Evolutionary conservation across 1,140 invertebrate species (phyloP), one percentile per base, ranked within the genome.

Genomic region (Eumaeus atala): DNA sequence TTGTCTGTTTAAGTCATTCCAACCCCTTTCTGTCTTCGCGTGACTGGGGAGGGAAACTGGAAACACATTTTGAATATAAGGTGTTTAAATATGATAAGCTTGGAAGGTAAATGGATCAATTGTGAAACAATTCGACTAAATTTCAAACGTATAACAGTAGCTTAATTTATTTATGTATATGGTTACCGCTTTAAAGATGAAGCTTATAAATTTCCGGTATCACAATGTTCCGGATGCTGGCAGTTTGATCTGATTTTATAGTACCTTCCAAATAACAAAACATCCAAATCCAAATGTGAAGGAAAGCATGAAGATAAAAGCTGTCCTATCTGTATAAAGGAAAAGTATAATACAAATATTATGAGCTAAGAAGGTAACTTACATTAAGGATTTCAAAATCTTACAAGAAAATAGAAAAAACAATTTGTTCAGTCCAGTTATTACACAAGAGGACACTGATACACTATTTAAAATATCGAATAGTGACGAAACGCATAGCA

Each of bases 211-310:
- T 69, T 70, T 35, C 59, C 64, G 34, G 67, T 69, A 1, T 51
- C 62, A 5, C 59, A 67, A 44, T 67, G 65, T 17, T 59, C 61
- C 10, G 54, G 48, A 5, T 69, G 63, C 35, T 69, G 56, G 66
- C 59, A 58, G 53, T 56, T 52, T 35, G 54, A 51, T 3, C 50
- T 52, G 12, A n/a, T 40, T 49, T 14, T 18, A 12, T 14, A 3
- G n/a, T 10, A 38, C 12, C 50, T 28, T 51, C 36, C 40, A 1
- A 52, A 52, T 12, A 40, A 36, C 12, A 38, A 52, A n/a, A 9
- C 28, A 4, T 18, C 28, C 21, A 7, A 40, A 18, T 28, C 28
- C n/a, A 21, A 18, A 7, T 51, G 50, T 18, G 11, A 37, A 10
- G 50, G 50, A 21, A 17, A 17, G 18, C 50, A 51, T 40, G 8